A percentile compares a stretch with the other conserved stretches of the same genome.
These are phyloP conservation scores for Hyperopisus bebe DNA, from an alignment of 2,113 vertebrate species.

Conservation along the genomic window DNA sequence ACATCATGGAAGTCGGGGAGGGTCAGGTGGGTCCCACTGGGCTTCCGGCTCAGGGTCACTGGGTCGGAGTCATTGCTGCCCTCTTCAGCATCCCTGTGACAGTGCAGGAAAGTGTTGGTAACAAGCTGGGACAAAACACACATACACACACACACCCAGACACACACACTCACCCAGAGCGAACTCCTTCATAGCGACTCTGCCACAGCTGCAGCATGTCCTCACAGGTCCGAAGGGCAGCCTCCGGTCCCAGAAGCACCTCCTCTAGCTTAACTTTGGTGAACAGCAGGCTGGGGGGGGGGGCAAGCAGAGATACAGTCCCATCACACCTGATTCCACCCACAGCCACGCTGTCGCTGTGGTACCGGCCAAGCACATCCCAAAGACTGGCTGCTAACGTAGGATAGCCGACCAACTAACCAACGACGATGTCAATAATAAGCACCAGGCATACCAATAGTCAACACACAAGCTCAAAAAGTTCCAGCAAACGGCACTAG, in stretches of 20 bases:
- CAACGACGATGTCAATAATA: background rate
- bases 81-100: conserved; percentile 82
- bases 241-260: conserved; percentile 72
- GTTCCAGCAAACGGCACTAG: background rate
- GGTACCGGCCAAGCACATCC: background rate
- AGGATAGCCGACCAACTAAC: background rate
- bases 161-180: conserved; percentile 64
- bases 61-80: conserved; percentile 72
- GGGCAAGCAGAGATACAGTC: conserved; percentile 20
- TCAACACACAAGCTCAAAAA: background rate
- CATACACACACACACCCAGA: background rate
- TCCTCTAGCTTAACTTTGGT: conserved; percentile 90
- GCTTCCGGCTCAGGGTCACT: conserved; percentile 60
- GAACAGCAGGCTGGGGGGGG: conserved; percentile 75
- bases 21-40: conserved; percentile 75
- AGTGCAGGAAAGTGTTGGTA: background rate
- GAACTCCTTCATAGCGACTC: conserved; percentile 67
- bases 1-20: conserved; percentile 84
- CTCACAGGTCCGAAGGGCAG: conserved; percentile 82
- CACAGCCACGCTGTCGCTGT: background rate
- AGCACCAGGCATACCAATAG: background rate
- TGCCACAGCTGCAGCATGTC: conserved; percentile 88
- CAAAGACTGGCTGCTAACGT: background rate
- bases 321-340: background rate
- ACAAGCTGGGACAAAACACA: background rate